Base-by-base conservation (phyloP, 1,140 invertebrate species). In the Drosophila quadrilineata region DNA sequence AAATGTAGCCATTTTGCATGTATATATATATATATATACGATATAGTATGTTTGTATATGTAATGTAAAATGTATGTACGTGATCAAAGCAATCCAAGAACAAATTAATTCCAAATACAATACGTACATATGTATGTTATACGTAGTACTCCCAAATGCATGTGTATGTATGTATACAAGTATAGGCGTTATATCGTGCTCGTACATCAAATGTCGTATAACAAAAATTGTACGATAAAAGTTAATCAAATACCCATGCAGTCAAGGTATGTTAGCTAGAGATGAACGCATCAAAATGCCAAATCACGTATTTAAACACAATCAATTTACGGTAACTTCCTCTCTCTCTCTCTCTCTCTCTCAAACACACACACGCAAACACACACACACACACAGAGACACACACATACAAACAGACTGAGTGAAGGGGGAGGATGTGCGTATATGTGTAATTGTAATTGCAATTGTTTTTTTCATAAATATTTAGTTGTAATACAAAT, bases 401-500 rank as follows among this genome's bases (percentile, higher is more conserved):
- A 28, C 14, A 58, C 5, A 50, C 46, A 17, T 1, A 16, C 3
- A 22, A 6, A 31, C 35, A 36, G n/a, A n/a, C n/a, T n/a, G n/a
- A n/a, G n/a, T n/a, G n/a, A n/a, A n/a, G n/a, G n/a, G n/a, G n/a
- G n/a, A n/a, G n/a, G n/a, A n/a, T 35, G 29, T 56, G 54, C 26
- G 31, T 36, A 50, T 8, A 56, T 35, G 45, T 31, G 35, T 40
- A 29, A 38, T 46, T 31, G 50, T 70, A 35, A 53, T 63, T 38
- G 28, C 28, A 68, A 82, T 82, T 82, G 72, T 82, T 82, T 73
- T n/a, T 84, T 82, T 76, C 66, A 54, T 71, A 43, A 57, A 46
- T 69, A 84, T 84, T 84, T 82, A 84, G 59, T 82, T 84, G n/a
- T n/a, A n/a, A n/a, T n/a, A n/a, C n/a, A n/a, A n/a, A 63, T 64